These are phyloP conservation scores for Elephantulus edwardii DNA, from an alignment of 2,113 vertebrate species.

Conservation along the genomic window DNA sequence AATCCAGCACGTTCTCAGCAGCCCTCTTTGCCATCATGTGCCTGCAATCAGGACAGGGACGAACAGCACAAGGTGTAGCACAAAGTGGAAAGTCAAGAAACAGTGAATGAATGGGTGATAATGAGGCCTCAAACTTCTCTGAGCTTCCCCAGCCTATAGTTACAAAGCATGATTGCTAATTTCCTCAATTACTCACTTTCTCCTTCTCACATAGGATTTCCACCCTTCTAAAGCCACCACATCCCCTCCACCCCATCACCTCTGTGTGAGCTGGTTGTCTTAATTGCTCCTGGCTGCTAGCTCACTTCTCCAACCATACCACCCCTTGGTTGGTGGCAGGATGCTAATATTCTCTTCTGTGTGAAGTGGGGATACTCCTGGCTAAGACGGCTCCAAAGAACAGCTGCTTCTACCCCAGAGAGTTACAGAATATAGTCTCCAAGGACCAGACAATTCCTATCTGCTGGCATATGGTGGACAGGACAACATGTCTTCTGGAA, in stretches of 20 bases:
- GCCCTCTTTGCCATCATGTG: not conserved
- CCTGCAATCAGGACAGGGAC: not conserved
- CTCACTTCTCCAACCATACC: too few species aligned
- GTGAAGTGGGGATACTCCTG: not conserved
- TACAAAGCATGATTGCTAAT: not conserved
- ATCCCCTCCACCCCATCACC: rapidly evolving
- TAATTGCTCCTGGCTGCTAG: not conserved
- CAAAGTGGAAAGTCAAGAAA: not conserved
- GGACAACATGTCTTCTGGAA: not conserved
- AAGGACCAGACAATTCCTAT: not conserved
- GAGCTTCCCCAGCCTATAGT: not conserved
- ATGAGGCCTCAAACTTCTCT: not conserved
- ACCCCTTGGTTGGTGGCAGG: too few species aligned
- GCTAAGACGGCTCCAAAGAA: not conserved
- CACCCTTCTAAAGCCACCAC: too few species aligned
- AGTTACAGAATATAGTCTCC: not conserved
- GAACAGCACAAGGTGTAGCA: not conserved
- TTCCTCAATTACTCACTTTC: not conserved
- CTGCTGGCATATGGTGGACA: not conserved
- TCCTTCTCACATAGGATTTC: not conserved
- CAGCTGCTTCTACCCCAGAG: not conserved
- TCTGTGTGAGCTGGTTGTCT: not conserved
- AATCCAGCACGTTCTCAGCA: not conserved
- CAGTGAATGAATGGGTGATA: not conserved
- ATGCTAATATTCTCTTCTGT: not conserved